Evolutionary conservation across 1,140 invertebrate species (phyloP), one percentile per base, ranked within the genome.

Genomic region (Drosophila ironensis): DNA sequence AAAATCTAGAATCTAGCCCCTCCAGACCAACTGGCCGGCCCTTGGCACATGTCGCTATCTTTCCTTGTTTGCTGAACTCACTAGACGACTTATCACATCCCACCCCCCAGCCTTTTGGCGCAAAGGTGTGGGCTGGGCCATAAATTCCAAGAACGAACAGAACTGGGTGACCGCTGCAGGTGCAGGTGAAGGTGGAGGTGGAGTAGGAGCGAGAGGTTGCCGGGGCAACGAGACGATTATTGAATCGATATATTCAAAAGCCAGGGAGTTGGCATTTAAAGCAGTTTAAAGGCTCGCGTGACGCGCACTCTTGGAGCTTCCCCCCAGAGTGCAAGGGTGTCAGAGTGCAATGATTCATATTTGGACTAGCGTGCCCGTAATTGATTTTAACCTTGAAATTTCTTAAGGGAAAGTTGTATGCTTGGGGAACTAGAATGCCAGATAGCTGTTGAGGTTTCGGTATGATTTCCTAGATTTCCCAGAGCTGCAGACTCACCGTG

Each of bases 401-500:
- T n/a, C n/a, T n/a, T n/a, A n/a, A n/a, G n/a, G n/a, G n/a, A n/a
- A n/a, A n/a, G n/a, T n/a, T n/a, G n/a, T n/a, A n/a, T n/a, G n/a
- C n/a, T n/a, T n/a, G n/a, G n/a, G n/a, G n/a, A n/a, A n/a, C n/a
- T n/a, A n/a, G n/a, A n/a, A n/a, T n/a, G n/a, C n/a, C n/a, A n/a
- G n/a, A n/a, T n/a, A n/a, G n/a, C n/a, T n/a, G n/a, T n/a, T n/a
- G n/a, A n/a, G n/a, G n/a, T n/a, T n/a, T n/a, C n/a, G n/a, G n/a
- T n/a, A n/a, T n/a, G n/a, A n/a, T n/a, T n/a, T n/a, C n/a, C n/a
- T n/a, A n/a, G 5, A 25, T 5, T 53, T 22, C 4, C 25, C 5
- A 6, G 6, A 27, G 4, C 3, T 16, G 20, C n/a, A 9, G 5
- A 88, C 94, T 93, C 92, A 98, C 97, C 88, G 96, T 96, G 73